phyloP scores from a whole-genome alignment of 1,140 invertebrate genomes.

The Diachasma alloeum region DNA sequence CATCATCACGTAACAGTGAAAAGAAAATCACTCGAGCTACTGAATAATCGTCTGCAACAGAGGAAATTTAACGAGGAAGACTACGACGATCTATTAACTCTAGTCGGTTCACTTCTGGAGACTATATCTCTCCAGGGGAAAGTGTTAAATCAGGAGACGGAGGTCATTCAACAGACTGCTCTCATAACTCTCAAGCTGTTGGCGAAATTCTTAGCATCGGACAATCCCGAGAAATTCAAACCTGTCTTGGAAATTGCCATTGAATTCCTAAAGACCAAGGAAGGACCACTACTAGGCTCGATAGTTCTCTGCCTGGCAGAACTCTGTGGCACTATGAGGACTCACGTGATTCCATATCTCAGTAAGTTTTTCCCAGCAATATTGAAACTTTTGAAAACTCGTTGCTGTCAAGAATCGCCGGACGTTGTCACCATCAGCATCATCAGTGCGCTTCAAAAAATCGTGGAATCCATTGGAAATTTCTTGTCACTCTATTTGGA shows the following conservation, averaged over 20 bases:
- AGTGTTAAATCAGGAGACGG: conserved; percentile 59
- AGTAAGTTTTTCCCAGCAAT: conserved; percentile 83
- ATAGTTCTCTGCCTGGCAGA: conserved; percentile 84
- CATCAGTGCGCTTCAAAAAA: conserved; percentile 79
- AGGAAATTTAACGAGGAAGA: conserved; percentile 69
- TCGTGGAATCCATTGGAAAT: conserved; percentile 80
- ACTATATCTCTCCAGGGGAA: conserved; percentile 63
- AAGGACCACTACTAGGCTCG: conserved; percentile 73
- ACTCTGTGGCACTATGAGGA: conserved; percentile 76
- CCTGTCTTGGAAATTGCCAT: conserved; percentile 70
- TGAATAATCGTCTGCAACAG: conserved; percentile 81
- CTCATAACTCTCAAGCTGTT: conserved; percentile 84
- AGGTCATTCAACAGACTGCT: conserved; percentile 81
- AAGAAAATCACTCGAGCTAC: conserved; percentile 82
- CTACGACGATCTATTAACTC: conserved; percentile 62
- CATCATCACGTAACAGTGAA: conserved; percentile 76
- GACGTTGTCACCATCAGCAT: conserved; percentile 68
- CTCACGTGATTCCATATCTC: conserved; percentile 75
- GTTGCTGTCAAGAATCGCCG: conserved; percentile 59
- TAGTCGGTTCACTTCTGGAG: conserved; percentile 71
- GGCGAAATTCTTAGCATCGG: conserved; percentile 72
- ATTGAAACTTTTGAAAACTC: conserved; percentile 69
- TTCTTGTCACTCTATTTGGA: conserved; percentile 87
- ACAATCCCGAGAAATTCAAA: conserved; percentile 73
- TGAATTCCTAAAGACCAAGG: conserved; percentile 65